Evolutionary conservation across 1,140 invertebrate species (phyloP), one percentile per base, ranked within the genome.

Genomic region (Neodiprion lecontei): DNA sequence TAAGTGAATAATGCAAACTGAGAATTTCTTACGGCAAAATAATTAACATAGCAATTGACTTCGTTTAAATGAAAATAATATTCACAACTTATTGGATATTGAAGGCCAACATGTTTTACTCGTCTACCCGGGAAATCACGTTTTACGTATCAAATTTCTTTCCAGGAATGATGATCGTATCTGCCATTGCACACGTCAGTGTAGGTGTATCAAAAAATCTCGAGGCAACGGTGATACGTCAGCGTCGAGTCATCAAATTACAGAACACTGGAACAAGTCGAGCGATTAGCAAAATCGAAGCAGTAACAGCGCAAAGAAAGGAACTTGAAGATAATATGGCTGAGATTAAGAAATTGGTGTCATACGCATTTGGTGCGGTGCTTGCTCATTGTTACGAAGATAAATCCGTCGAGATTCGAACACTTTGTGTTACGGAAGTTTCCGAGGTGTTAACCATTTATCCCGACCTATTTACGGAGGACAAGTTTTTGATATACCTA

Each of bases 381-480:
- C 99, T 99, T 88, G 98, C 99, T 12, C 98, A 99, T 89, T 91
- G 98, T 81, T 99, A 99, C 87, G 92, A 98, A 79, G 99, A 99
- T 86, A 98, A 96, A 0, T 89, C 99, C 74, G 96, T 98, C 1
- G 99, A 99, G 89, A 99, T 99, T 70, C 88, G 99, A 75, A 94
- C 96, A 0, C 99, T 99, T 82, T 99, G 98, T 82, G 99, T 99
- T 96, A 93, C 95, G 47, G 99, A 99, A 90, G 98, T 99, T 82
- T 98, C 98, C 10, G 94, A 98, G 69, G 99, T 98, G 98, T 99
- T 99, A 98, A 97, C 97, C 82, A 98, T 98, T 82, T 99, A 99
- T 88, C 98, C 99, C 61, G 95, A 97, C 75, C 97, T 99, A 87
- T 99, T 99, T 85, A 88, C 97, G 0, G 98, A 99, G 87, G 98